Evolutionary conservation across 1,140 invertebrate species (phyloP).

Genomic region (Tachypleus tridentatus): DNA sequence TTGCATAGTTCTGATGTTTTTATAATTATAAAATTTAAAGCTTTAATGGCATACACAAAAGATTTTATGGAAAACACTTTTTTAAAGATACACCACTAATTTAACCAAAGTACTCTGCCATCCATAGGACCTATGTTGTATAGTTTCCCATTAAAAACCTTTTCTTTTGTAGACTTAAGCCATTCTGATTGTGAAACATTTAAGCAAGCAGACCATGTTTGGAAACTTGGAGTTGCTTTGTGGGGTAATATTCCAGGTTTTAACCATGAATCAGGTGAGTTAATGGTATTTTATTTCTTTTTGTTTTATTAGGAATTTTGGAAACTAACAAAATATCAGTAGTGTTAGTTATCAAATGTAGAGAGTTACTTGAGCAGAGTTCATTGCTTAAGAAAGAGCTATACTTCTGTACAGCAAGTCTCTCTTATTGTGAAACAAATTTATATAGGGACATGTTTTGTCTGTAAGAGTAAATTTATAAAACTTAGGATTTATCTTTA

Average conservation of each 20-base stretch:
- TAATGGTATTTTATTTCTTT: neutral
- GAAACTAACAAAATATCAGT: conserved; percentile 12
- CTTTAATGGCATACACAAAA: too few relatives aligned
- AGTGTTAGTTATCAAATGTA: conserved; percentile 3
- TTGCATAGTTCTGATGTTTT: too few relatives aligned
- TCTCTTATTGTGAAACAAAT: too few relatives aligned
- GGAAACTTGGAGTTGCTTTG: conserved; percentile 63
- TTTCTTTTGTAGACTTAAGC: conserved; percentile 9
- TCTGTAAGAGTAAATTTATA: too few relatives aligned
- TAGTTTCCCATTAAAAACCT: conserved; percentile 20
- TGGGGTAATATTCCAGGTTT: conserved; percentile 48
- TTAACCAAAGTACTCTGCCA: too few relatives aligned
- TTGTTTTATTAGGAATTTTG: conserved; percentile 6
- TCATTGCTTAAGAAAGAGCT: too few relatives aligned
- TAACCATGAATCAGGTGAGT: conserved; percentile 11
- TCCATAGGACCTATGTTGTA: neutral
- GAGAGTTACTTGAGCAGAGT: conserved; percentile 5
- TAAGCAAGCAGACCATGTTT: conserved; percentile 43
- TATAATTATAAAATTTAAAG: too few relatives aligned
- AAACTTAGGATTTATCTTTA: too few relatives aligned
- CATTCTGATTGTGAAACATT: conserved; percentile 27
- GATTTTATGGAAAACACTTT: too few relatives aligned
- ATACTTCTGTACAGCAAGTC: too few relatives aligned
- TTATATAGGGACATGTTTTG: too few relatives aligned
- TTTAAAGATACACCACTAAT: too few relatives aligned